Percentiles rank a stretch among this genome's conserved stretches.
Evolutionary conservation across 2,888 invertebrate genomes (phyloP).

Genomic region (Parapristionchus giblindavisi): DNA sequence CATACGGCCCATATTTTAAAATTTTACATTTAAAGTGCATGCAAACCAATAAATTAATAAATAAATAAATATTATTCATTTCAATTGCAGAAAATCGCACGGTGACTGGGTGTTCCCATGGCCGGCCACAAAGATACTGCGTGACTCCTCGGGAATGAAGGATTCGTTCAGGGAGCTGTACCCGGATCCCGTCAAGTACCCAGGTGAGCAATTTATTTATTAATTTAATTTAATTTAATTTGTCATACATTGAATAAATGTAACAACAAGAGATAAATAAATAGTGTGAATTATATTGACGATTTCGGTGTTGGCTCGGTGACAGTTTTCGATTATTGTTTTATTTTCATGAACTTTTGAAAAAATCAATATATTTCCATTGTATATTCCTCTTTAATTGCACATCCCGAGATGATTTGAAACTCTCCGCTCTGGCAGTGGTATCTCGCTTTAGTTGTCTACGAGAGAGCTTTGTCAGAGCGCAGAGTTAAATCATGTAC

Average conservation of each 20-base stretch:
- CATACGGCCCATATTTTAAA: too few species aligned
- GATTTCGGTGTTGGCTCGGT: neutral
- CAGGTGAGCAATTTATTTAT: conserved; percentile 42
- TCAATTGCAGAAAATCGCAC: conserved; percentile 44
- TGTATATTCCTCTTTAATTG: too few species aligned
- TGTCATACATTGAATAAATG: neutral
- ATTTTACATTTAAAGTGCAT: too few species aligned
- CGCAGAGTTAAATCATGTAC: too few species aligned
- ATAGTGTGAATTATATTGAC: neutral
- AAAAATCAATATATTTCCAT: too few species aligned
- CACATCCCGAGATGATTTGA: too few species aligned
- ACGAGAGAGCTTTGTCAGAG: too few species aligned
- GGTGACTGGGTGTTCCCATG: conserved; percentile 52
- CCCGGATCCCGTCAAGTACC: conserved; percentile 50
- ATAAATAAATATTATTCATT: neutral
- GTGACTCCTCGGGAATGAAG: conserved; percentile 41
- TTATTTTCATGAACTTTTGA: neutral
- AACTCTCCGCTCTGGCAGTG: too few species aligned
- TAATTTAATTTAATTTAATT: neutral
- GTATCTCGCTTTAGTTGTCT: too few species aligned
- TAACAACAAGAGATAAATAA: neutral
- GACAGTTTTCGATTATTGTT: too few species aligned
- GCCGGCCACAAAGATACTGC: conserved; percentile 54
- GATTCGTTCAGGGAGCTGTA: conserved; percentile 54
- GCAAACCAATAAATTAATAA: too few species aligned